Conservation (phyloP, 2,888 invertebrate species). For the Eubasilissa splendida region DNA sequence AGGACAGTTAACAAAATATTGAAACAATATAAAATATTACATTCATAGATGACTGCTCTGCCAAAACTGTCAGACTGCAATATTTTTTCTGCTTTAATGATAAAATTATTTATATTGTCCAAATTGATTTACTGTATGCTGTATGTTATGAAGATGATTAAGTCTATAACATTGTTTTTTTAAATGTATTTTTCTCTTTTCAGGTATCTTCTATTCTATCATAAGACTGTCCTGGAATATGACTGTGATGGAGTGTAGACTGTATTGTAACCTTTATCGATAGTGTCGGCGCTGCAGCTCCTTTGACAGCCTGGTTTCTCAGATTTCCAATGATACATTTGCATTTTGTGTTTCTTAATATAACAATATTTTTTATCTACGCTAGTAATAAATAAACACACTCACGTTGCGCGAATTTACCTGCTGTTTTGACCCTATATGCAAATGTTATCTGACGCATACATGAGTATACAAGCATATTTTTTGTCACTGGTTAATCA, state of each 20-base stretch:
- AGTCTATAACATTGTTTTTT: not conserved
- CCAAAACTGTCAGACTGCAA: too few species aligned
- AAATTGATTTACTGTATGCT: too few species aligned
- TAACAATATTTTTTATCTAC: too few species aligned
- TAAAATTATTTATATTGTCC: too few species aligned
- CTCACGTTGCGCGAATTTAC: not conserved
- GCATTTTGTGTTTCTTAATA: too few species aligned
- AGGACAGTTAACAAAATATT: not conserved
- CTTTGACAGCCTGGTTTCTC: not conserved
- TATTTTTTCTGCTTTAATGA: too few species aligned
- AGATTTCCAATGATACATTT: too few species aligned
- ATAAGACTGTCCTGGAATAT: conserved; percentile 95
- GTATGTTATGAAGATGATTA: not conserved
- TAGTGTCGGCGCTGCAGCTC: not conserved
- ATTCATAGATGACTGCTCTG: too few species aligned
- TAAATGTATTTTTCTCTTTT: conserved; percentile 63
- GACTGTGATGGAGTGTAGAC: conserved; percentile 64
- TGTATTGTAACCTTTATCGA: conserved; percentile 1
- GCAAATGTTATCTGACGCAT: conserved; percentile 17
- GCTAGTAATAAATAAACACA: not conserved
- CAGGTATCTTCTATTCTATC: conserved; percentile 96
- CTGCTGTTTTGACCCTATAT: conserved; percentile 9
- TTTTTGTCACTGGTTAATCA: too few species aligned
- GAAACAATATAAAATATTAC: not conserved
- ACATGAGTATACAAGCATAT: conserved; percentile 7